Conservation (phyloP, 1,140 invertebrate species). For the Pachyrhynchus sulphureomaculatus region DNA sequence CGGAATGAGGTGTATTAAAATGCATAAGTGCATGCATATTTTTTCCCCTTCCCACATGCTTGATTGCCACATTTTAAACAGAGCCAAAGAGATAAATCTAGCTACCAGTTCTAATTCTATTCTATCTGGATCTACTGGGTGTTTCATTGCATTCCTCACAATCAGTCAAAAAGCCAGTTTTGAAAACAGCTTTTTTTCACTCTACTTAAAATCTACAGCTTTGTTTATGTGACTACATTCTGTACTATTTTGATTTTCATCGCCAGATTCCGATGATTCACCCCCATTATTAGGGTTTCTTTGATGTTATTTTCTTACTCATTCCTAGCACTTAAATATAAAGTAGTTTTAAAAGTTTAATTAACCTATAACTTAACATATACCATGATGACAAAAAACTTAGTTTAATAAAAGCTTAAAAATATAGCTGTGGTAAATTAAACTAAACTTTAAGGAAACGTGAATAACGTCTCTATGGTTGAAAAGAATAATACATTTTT, state of each 20-base stretch:
- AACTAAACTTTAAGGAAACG: too few species aligned
- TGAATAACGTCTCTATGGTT: too few species aligned
- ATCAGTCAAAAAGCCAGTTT: constrained; percentile 58
- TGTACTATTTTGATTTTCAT: constrained; percentile 54
- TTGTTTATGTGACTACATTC: constrained; percentile 70
- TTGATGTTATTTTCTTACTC: constrained; percentile 53
- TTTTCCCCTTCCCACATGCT: constrained; percentile 70
- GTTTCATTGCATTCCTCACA: constrained; percentile 64
- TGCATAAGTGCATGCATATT: constrained; percentile 77
- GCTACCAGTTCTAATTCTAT: constrained; percentile 56
- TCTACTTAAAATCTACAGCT: constrained; percentile 63
- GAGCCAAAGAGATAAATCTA: constrained; percentile 65
- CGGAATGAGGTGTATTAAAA: constrained; percentile 72
- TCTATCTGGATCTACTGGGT: constrained; percentile 42
- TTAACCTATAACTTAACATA: too few species aligned
- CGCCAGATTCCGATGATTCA: constrained; percentile 62
- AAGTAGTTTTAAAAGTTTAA: too few species aligned
- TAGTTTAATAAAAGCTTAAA: too few species aligned
- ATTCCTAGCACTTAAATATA: constrained; percentile 2
- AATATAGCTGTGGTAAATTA: too few species aligned
- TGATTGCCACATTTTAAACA: constrained; percentile 73
- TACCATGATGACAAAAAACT: too few species aligned
- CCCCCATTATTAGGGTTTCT: constrained; percentile 59
- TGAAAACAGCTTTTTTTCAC: constrained; percentile 64
- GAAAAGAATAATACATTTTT: too few species aligned